Conservation (phyloP, 2,888 invertebrate genomes). For the Mylabris sibirica region DNA sequence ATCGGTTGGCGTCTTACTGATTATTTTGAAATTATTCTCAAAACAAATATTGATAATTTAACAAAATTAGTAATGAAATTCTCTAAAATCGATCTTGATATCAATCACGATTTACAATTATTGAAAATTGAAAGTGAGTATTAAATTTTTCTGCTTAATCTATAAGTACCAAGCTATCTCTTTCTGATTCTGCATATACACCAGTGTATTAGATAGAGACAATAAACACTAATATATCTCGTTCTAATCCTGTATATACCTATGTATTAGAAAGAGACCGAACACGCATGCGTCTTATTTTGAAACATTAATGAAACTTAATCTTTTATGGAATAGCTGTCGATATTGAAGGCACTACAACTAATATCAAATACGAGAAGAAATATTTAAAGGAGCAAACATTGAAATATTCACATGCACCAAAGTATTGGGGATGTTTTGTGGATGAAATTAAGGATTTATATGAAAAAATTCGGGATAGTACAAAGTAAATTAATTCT, state of each 20-base stretch:
- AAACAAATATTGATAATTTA: slow-evolving; percentile 79
- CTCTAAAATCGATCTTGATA: slow-evolving; percentile 74
- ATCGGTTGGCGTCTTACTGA: slow-evolving; percentile 82
- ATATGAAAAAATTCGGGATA: slow-evolving; percentile 54
- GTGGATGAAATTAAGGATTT: slow-evolving; percentile 49
- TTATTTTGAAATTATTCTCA: slow-evolving; percentile 76
- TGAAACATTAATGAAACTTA: background rate
- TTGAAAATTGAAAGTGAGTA: slow-evolving; percentile 80
- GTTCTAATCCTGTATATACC: background rate
- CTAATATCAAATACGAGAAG: slow-evolving; percentile 63
- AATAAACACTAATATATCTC: too few relatives aligned
- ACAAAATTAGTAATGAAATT: slow-evolving; percentile 76
- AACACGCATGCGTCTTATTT: too few relatives aligned
- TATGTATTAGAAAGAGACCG: background rate
- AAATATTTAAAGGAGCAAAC: slow-evolving; percentile 59
- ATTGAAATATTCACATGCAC: slow-evolving; percentile 52
- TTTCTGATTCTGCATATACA: background rate
- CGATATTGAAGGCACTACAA: slow-evolving; percentile 63
- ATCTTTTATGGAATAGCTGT: background rate
- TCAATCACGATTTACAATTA: slow-evolving; percentile 79
- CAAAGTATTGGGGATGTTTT: slow-evolving; percentile 55
- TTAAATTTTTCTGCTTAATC: background rate
- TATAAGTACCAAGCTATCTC: too few relatives aligned
- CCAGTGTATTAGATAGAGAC: background rate
- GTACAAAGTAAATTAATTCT: slow-evolving; percentile 47